phyloP scores from a whole-genome alignment of 2,113 vertebrate genomes.

The Mastomys natalensis region DNA sequence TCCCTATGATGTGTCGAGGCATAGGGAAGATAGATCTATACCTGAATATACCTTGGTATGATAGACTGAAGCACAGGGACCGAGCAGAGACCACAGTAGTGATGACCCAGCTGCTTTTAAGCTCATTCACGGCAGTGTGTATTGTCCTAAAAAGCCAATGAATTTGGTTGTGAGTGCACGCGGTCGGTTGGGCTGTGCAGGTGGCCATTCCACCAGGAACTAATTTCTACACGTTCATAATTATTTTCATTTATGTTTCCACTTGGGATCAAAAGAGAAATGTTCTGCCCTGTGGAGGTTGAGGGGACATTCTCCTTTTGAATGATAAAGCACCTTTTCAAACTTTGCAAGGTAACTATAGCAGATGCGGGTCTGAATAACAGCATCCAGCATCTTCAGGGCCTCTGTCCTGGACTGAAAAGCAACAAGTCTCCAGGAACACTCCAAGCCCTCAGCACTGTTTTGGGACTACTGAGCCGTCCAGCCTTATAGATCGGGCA shows the following conservation, averaged over 20 bases:
- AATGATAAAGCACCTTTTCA: neutral
- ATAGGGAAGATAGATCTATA: no score
- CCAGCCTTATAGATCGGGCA: neutral
- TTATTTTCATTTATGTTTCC: neutral
- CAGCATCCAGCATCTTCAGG: no score
- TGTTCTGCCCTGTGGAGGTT: neutral
- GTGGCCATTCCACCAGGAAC: neutral
- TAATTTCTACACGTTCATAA: neutral
- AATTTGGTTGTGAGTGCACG: neutral
- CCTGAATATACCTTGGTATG: rapidly evolving
- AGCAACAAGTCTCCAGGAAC: neutral
- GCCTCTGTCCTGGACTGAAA: neutral
- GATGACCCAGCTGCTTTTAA: rapidly evolving
- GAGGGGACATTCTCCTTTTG: neutral
- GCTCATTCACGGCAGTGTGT: neutral
- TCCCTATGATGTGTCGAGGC: neutral
- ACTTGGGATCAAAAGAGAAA: neutral
- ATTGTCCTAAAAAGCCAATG: neutral
- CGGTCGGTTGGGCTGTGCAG: neutral
- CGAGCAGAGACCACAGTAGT: neutral
- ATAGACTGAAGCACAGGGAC: neutral
- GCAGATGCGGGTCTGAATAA: neutral
- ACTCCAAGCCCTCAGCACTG: no score
- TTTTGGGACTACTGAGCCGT: no score
- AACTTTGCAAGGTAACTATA: neutral